Conservation (phyloP, 2,797 vertebrate genomes). For the Xenopus petersii region DNA sequence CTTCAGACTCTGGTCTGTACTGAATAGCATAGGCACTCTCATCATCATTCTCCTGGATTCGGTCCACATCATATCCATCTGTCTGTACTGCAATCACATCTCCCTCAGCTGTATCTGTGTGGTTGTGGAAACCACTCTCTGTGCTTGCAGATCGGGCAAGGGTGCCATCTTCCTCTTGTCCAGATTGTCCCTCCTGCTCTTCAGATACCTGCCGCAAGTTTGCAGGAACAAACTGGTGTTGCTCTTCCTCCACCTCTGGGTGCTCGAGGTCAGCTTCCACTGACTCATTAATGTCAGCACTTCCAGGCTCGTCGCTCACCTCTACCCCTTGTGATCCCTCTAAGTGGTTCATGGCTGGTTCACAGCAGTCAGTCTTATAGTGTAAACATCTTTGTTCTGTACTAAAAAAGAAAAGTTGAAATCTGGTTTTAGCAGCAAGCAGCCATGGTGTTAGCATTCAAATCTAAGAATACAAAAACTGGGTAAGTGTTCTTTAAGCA, state of each 20-base stretch:
- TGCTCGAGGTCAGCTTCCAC: constrained; percentile 79
- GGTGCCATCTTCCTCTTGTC: constrained; percentile 71
- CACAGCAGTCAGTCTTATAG: constrained; percentile 59
- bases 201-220: constrained; percentile 69
- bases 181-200: constrained; percentile 67
- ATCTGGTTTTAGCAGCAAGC: not conserved
- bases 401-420: constrained; percentile 47
- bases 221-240: constrained; percentile 59
- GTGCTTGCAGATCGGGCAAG: constrained; percentile 90
- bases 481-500: not conserved
- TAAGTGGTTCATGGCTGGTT: constrained; percentile 79
- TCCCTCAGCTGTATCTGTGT: constrained; percentile 88
- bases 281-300: constrained; percentile 74
- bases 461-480: not conserved
- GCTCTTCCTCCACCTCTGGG: constrained; percentile 64
- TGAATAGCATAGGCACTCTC: constrained; percentile 75
- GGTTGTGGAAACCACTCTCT: constrained; percentile 93
- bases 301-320: constrained; percentile 66
- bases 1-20: constrained; percentile 83
- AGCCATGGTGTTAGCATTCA: not conserved
- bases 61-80: constrained; percentile 67
- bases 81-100: constrained; percentile 74
- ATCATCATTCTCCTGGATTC: constrained; percentile 73
- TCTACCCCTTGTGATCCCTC: constrained; percentile 70
- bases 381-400: constrained; percentile 65